Evolutionary conservation across 2,113 vertebrate genomes (phyloP).

Genomic region (Corapipo altera): DNA sequence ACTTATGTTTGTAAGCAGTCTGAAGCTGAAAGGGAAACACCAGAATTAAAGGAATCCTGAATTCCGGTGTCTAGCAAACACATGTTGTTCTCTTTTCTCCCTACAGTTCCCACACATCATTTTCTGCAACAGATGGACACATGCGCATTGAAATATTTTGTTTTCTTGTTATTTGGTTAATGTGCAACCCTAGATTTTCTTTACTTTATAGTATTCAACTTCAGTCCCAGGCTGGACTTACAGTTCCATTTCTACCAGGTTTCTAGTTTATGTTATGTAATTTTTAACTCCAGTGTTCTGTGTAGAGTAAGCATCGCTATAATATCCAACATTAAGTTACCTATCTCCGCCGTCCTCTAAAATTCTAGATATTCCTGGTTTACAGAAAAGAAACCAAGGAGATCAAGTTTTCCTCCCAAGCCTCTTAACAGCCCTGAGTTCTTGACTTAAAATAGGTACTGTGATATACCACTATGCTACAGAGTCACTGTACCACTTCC

Average conservation of each 20-base stretch:
- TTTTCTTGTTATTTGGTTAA: not conserved
- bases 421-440: rapidly evolving
- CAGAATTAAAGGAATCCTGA: not conserved
- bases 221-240: not conserved
- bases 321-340: not conserved
- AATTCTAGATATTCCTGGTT: not conserved
- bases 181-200: not conserved
- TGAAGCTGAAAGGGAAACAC: not conserved
- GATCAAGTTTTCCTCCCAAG: not conserved
- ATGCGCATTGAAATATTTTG: not conserved
- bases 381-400: not conserved
- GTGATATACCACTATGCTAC: not conserved
- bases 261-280: not conserved
- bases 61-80: not conserved
- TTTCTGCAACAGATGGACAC: not conserved
- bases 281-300: not conserved
- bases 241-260: not conserved
- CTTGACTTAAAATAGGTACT: not conserved
- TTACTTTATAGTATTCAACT: not conserved
- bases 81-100: not conserved
- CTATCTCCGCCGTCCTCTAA: not conserved
- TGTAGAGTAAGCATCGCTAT: not conserved
- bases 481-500: too few relatives aligned
- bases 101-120: not conserved
- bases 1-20: not conserved